phyloP scores from a whole-genome alignment of 2,797 vertebrate species.

The Tiaroga cobitis region DNA sequence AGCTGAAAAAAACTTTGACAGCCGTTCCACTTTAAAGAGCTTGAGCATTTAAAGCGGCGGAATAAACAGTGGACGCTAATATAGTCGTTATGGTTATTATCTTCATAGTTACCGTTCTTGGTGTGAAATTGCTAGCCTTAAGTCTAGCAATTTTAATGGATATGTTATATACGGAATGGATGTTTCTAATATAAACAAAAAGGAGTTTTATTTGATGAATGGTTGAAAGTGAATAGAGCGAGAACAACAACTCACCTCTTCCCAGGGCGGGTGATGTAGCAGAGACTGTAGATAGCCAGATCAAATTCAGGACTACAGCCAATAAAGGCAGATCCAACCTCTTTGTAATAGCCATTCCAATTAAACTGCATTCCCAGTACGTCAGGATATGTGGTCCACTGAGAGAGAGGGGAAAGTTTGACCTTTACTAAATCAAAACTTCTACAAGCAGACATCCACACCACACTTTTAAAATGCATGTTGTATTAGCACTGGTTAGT shows the following conservation, averaged over 20 bases:
- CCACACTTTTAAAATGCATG: neutral
- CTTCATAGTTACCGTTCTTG: too few relatives aligned
- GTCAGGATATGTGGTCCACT: constrained; percentile 90
- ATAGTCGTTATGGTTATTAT: too few relatives aligned
- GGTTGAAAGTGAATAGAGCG: too few relatives aligned
- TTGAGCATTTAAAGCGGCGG: too few relatives aligned
- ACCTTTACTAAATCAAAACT: neutral
- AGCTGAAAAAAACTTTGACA: too few relatives aligned
- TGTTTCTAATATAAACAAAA: neutral
- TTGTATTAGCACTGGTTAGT: neutral
- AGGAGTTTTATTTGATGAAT: neutral
- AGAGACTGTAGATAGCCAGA: constrained; percentile 88
- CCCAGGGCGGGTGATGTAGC: constrained; percentile 89
- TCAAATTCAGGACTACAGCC: constrained; percentile 96
- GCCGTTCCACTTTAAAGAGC: too few relatives aligned
- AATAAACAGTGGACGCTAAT: too few relatives aligned
- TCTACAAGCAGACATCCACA: neutral
- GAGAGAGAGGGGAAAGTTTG: neutral
- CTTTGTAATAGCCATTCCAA: constrained; percentile 91
- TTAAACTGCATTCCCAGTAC: constrained; percentile 91
- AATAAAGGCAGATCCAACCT: constrained; percentile 90
- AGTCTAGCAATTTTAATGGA: neutral
- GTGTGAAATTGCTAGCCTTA: too few relatives aligned
- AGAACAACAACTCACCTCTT: constrained; percentile 79
- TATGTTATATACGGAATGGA: neutral